phyloP scores from a whole-genome alignment of 2,797 vertebrate genomes.

The Graptemys geographica region DNA sequence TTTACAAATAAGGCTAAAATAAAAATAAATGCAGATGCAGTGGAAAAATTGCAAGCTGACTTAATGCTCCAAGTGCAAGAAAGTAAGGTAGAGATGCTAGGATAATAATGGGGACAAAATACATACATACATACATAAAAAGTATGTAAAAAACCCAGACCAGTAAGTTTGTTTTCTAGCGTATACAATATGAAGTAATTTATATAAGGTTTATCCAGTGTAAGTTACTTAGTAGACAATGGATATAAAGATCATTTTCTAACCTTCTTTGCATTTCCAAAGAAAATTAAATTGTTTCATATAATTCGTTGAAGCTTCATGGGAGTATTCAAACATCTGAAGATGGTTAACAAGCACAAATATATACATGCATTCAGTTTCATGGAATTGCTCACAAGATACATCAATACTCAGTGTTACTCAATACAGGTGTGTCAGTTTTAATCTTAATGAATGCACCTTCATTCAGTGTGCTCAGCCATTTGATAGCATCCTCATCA shows the following conservation, averaged over 20 bases:
- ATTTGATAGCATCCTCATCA: too few species aligned
- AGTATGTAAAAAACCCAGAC: not conserved
- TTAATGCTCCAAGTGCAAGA: not conserved
- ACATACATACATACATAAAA: not conserved
- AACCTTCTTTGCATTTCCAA: not conserved
- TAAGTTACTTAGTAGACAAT: not conserved
- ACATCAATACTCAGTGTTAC: not conserved
- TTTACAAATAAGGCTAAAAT: conserved; percentile 10
- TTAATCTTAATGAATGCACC: not conserved
- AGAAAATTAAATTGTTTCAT: not conserved
- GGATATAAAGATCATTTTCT: not conserved
- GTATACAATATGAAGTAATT: not conserved
- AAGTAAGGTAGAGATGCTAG: not conserved
- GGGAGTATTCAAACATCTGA: rapidly evolving
- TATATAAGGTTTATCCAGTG: not conserved
- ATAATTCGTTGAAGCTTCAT: not conserved
- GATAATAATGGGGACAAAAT: not conserved
- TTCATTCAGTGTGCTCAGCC: too few species aligned
- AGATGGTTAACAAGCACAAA: not conserved
- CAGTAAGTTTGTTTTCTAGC: not conserved
- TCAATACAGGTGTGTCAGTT: not conserved
- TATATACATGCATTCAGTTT: not conserved
- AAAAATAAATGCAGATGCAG: not conserved
- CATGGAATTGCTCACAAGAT: not conserved
- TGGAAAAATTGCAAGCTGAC: not conserved